These are phyloP conservation scores for Notechis scutatus DNA, from an alignment of 2,113 vertebrate species.

Conservation along the genomic window DNA sequence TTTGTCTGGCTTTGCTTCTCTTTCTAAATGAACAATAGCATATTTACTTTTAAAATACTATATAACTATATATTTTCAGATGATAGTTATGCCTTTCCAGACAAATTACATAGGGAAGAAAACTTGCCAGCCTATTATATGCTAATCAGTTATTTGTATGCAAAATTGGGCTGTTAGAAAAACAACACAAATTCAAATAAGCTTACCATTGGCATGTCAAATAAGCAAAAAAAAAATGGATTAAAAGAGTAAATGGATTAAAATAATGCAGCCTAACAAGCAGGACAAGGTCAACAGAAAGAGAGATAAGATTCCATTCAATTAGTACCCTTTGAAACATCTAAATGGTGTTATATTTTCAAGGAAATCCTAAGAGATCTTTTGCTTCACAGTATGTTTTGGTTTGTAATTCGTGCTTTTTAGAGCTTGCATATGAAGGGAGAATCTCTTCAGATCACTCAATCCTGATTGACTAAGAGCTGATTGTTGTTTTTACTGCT, in stretches of 20 bases:
- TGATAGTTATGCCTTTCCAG: neutral
- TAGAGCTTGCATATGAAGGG: neutral
- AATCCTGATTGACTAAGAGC: neutral
- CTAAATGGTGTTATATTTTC: constrained; percentile 12
- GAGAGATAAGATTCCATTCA: constrained; percentile 29
- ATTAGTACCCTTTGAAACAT: constrained; percentile 19
- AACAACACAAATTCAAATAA: constrained; percentile 40
- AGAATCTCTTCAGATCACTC: neutral
- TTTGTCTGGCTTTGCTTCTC: neutral
- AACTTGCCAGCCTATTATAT: neutral
- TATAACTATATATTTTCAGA: neutral
- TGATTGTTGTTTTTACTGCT: neutral
- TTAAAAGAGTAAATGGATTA: constrained; percentile 42
- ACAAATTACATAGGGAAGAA: constrained; percentile 21
- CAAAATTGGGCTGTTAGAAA: neutral
- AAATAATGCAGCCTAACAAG: constrained; percentile 28
- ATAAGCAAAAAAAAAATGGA: constrained; percentile 32
- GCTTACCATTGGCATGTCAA: constrained; percentile 31
- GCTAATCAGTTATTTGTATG: constrained; percentile 35
- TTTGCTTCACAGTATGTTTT: neutral
- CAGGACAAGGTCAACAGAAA: constrained; percentile 38
- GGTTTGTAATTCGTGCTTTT: neutral
- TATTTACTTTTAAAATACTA: constrained; percentile 20
- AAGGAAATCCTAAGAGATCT: neutral
- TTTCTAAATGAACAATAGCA: constrained; percentile 2